Evolutionary conservation across 2,113 vertebrate species (phyloP).

Genomic region (Anguilla rostrata): DNA sequence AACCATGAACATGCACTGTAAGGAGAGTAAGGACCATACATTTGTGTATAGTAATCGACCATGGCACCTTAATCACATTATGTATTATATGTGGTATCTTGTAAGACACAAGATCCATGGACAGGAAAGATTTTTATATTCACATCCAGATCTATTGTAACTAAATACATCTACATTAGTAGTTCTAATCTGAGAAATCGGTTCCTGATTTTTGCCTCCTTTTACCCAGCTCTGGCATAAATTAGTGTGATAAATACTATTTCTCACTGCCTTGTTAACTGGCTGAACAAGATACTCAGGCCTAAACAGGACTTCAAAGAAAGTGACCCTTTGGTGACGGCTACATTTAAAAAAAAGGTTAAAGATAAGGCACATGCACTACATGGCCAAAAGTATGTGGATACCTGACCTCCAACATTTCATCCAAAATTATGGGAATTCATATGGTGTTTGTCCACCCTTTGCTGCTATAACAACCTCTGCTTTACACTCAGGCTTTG

Average conservation of each 20-base stretch:
- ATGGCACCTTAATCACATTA: background rate
- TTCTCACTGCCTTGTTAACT: too few relatives aligned
- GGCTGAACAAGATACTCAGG: background rate
- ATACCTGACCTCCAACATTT: too few relatives aligned
- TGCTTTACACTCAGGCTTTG: too few relatives aligned
- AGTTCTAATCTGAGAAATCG: background rate
- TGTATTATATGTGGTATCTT: background rate
- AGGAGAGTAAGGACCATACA: background rate
- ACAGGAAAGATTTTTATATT: background rate
- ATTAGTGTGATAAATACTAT: background rate
- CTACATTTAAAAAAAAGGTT: too few relatives aligned
- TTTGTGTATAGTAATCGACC: background rate
- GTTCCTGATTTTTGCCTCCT: background rate
- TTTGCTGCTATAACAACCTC: too few relatives aligned
- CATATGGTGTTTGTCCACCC: too few relatives aligned
- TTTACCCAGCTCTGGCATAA: background rate
- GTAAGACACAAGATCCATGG: too few relatives aligned
- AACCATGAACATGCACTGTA: background rate
- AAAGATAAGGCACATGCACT: too few relatives aligned
- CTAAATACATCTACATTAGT: background rate
- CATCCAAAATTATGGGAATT: too few relatives aligned
- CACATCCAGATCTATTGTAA: background rate
- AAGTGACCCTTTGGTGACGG: background rate
- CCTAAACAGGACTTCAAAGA: background rate
- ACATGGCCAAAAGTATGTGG: too few relatives aligned